A percentile compares a stretch with the other conserved stretches of the same genome.
Conservation (phyloP, 2,113 vertebrate genomes). For the Acrocephalus arundinaceus region DNA sequence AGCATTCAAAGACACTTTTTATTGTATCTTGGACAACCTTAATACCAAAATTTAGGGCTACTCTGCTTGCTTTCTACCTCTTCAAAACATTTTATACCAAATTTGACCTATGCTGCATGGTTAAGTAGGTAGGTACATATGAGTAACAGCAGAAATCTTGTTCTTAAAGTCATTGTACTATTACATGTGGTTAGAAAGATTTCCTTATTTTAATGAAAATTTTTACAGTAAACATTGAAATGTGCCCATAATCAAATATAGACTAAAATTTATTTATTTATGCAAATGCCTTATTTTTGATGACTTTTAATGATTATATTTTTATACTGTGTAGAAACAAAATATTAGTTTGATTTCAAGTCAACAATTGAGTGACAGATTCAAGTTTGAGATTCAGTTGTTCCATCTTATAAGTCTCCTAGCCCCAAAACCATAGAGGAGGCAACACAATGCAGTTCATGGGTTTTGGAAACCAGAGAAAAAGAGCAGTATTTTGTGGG, state of each 20-base stretch:
- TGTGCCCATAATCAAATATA: not conserved
- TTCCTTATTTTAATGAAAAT: not conserved
- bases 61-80: not conserved
- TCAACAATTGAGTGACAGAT: not conserved
- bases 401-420: conserved; percentile 32
- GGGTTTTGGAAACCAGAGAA: conserved; percentile 33
- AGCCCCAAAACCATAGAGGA: not conserved
- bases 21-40: not conserved
- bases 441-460: not conserved
- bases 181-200: not conserved
- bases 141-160: not conserved
- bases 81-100: not conserved
- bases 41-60: not conserved
- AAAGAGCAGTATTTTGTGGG: conserved; percentile 8
- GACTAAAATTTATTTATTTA: not conserved
- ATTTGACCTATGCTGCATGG: not conserved
- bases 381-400: not conserved
- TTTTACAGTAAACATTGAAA: not conserved
- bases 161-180: not conserved
- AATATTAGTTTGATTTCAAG: not conserved
- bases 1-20: not conserved
- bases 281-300: not conserved
- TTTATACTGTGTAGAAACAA: not conserved
- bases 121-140: not conserved
- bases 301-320: not conserved